phyloP scores from a whole-genome alignment of 2,113 vertebrate species.

The Cisticola juncidis region DNA sequence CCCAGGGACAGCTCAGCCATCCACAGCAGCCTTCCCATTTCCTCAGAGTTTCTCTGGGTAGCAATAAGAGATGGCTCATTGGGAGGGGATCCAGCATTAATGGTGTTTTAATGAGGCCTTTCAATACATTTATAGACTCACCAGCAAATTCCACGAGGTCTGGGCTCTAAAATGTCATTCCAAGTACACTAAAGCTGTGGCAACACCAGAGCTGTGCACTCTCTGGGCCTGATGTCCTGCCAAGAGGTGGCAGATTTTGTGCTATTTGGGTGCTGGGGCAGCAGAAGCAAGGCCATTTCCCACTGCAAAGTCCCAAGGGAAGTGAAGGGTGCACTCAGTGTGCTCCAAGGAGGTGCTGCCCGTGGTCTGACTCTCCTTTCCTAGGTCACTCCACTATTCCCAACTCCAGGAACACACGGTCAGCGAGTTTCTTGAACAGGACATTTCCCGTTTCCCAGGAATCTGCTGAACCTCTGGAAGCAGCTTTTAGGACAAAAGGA shows the following conservation, averaged over 20 bases:
- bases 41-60: conserved; percentile 44
- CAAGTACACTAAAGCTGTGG: not conserved
- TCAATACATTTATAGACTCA: conserved; percentile 22
- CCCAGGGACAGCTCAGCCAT: not conserved
- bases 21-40: conserved; percentile 34
- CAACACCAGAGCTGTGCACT: not conserved
- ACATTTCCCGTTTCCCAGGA: not conserved
- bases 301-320: not conserved
- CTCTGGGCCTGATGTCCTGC: not conserved
- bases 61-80: conserved; percentile 59
- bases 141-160: conserved; percentile 18
- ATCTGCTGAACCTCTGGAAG: not conserved
- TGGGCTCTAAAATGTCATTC: conserved; percentile 30
- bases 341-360: not conserved
- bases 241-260: not conserved
- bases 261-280: not conserved
- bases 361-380: not conserved
- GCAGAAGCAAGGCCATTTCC: not conserved
- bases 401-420: rapidly evolving
- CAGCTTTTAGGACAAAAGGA: not conserved
- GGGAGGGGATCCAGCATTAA: conserved; percentile 38
- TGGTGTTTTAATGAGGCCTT: conserved; percentile 49
- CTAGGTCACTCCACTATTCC: not conserved
- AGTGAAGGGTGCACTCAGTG: not conserved
- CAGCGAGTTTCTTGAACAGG: not conserved